Percentiles rank a stretch among this genome's conserved stretches.
Conservation (phyloP, 2,888 invertebrate species). For the Ceriagrion tenellum region DNA sequence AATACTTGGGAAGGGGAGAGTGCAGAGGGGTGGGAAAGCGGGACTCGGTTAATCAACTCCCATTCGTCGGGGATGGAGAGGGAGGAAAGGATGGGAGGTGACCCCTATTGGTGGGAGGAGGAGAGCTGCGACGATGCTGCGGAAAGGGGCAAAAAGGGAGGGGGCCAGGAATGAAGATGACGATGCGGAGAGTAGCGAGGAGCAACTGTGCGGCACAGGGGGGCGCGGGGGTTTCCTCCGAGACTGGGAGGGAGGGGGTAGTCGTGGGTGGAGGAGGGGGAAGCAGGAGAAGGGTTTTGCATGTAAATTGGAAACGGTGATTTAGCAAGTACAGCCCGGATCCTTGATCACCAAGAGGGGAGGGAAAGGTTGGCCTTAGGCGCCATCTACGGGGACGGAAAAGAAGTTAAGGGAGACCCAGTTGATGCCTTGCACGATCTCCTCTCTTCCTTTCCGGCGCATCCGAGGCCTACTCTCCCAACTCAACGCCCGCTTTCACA, state of each 20-base stretch:
- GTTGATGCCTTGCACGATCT: too few relatives aligned
- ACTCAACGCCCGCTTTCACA: too few relatives aligned
- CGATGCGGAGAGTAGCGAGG: too few relatives aligned
- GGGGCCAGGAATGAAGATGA: too few relatives aligned
- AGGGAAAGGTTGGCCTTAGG: neutral
- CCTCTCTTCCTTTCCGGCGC: too few relatives aligned
- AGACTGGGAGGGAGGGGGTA: neutral
- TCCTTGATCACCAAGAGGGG: constrained; percentile 13
- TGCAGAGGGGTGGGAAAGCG: neutral
- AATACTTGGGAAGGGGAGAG: neutral
- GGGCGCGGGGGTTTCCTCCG: neutral
- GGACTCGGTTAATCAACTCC: neutral
- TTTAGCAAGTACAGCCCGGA: constrained; percentile 47
- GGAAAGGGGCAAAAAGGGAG: too few relatives aligned
- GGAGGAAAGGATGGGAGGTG: too few relatives aligned
- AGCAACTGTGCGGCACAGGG: too few relatives aligned
- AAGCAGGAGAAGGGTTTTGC: constrained; percentile 30
- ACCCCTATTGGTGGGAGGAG: too few relatives aligned
- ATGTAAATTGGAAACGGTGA: constrained; percentile 66
- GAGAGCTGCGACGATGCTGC: too few relatives aligned
- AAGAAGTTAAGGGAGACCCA: neutral
- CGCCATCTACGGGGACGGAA: neutral
- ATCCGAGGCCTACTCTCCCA: too few relatives aligned
- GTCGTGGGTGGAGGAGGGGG: too few relatives aligned
- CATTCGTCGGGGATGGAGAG: neutral